Conservation (phyloP, 2,113 vertebrate genomes). For the Periophthalmus modestus region DNA sequence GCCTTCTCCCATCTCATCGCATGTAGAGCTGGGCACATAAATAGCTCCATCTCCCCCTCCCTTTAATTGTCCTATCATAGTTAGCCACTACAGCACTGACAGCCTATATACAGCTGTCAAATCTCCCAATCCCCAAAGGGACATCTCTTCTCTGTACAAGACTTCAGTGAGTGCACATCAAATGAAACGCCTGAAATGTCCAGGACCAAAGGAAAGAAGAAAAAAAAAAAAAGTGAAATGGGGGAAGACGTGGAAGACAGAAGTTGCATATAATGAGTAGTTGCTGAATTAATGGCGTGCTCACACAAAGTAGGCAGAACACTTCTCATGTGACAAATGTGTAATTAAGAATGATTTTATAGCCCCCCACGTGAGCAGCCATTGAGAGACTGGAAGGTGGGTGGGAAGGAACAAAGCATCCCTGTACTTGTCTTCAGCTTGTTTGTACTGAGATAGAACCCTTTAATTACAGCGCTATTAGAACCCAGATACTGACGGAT, state of each 20-base stretch:
- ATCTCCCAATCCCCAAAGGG: slow-evolving; percentile 58
- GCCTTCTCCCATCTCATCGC: neutral
- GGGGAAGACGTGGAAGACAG: slow-evolving; percentile 61
- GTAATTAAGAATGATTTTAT: slow-evolving; percentile 81
- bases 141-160: slow-evolving; percentile 50
- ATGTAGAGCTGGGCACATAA: slow-evolving; percentile 31
- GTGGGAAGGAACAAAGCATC: slow-evolving; percentile 65
- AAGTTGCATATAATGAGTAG: slow-evolving; percentile 77
- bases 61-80: slow-evolving; percentile 63
- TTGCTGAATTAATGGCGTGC: slow-evolving; percentile 75
- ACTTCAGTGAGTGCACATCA: slow-evolving; percentile 64
- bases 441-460: slow-evolving; percentile 55
- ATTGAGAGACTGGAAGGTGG: slow-evolving; percentile 62
- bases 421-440: slow-evolving; percentile 37
- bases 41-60: slow-evolving; percentile 46
- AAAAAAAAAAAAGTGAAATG: slow-evolving; percentile 45
- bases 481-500: slow-evolving; percentile 60
- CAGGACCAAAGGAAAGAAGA: slow-evolving; percentile 59
- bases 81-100: slow-evolving; percentile 61
- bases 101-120: slow-evolving; percentile 69
- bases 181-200: slow-evolving; percentile 68
- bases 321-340: slow-evolving; percentile 80
- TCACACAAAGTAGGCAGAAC: slow-evolving; percentile 68
- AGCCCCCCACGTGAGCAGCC: slow-evolving; percentile 29
- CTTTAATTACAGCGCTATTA: slow-evolving; percentile 74